phyloP scores from a whole-genome alignment of 2,797 vertebrate genomes.

The Sebastes baramenuke region DNA sequence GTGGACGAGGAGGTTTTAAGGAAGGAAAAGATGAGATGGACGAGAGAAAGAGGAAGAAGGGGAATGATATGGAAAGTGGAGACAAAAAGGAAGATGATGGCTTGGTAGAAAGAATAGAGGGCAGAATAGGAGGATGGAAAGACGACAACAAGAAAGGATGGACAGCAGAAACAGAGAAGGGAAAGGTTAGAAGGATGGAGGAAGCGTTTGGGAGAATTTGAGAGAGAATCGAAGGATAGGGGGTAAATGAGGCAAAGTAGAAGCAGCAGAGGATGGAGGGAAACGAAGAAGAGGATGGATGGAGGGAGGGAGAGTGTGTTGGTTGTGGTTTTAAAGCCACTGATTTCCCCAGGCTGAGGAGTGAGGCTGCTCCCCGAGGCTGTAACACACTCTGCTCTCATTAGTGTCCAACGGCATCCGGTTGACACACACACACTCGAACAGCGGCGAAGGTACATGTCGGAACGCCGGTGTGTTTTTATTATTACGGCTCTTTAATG shows the following conservation, averaged over 20 bases:
- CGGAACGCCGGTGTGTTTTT: not conserved
- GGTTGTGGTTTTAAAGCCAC: conserved; percentile 13
- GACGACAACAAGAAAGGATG: not conserved
- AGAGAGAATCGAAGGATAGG: not conserved
- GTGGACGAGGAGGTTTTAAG: not conserved
- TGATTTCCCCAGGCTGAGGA: conserved; percentile 56
- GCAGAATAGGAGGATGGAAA: not conserved
- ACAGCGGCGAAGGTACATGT: not conserved
- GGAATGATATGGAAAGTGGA: not conserved
- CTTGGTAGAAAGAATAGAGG: not conserved
- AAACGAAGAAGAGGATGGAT: not conserved
- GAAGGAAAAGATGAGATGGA: not conserved
- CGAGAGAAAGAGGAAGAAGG: not conserved
- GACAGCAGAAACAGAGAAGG: not conserved
- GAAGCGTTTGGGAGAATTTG: not conserved
- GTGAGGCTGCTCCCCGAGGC: conserved; percentile 18
- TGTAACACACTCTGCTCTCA: conserved; percentile 47
- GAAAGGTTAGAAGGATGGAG: not conserved
- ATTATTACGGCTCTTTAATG: conserved; percentile 8
- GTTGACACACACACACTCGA: not conserved
- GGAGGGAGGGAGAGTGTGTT: not conserved
- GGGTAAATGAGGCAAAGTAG: not conserved
- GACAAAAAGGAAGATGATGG: not conserved
- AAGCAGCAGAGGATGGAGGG: not conserved
- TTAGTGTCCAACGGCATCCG: conserved; percentile 37